Evolutionary conservation across 2,113 vertebrate genomes (phyloP).

Genomic region (Dascyllus trimaculatus): DNA sequence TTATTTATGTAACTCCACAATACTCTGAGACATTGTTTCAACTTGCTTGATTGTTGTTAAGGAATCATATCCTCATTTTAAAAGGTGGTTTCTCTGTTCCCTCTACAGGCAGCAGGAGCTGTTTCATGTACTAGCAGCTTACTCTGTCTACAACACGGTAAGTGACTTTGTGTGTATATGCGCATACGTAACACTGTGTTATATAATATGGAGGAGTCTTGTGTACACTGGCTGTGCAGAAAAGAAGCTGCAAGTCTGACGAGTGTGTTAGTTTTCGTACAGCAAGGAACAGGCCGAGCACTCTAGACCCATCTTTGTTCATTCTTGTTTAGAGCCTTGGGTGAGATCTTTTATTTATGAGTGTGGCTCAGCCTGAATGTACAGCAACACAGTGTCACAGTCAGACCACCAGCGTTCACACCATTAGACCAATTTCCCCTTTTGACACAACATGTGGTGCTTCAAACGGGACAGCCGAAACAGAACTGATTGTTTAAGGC

Average conservation of each 20-base stretch:
- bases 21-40: not conserved
- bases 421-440: not conserved
- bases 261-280: slow-evolving; percentile 3
- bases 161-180: slow-evolving; percentile 68
- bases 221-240: not conserved
- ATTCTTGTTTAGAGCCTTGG: slow-evolving; percentile 14
- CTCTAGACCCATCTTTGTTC: slow-evolving; percentile 47
- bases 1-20: not conserved
- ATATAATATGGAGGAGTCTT: slow-evolving; percentile 35
- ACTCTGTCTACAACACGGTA: slow-evolving; percentile 95
- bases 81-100: slow-evolving; percentile 60
- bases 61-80: slow-evolving; percentile 38
- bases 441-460: not conserved
- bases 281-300: slow-evolving; percentile 19
- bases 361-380: slow-evolving; percentile 33
- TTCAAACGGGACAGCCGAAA: not conserved
- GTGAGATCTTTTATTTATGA: slow-evolving; percentile 63
- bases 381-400: slow-evolving; percentile 21
- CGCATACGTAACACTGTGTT: slow-evolving; percentile 6
- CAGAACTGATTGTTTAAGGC: no score
- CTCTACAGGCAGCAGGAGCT: slow-evolving; percentile 90
- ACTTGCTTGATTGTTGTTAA: slow-evolving; percentile 19
- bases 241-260: not conserved
- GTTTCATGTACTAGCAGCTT: slow-evolving; percentile 93
- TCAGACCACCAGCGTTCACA: slow-evolving; percentile 9